Conservation (phyloP, 2,888 invertebrate species). For the Cheilosia urbana region DNA sequence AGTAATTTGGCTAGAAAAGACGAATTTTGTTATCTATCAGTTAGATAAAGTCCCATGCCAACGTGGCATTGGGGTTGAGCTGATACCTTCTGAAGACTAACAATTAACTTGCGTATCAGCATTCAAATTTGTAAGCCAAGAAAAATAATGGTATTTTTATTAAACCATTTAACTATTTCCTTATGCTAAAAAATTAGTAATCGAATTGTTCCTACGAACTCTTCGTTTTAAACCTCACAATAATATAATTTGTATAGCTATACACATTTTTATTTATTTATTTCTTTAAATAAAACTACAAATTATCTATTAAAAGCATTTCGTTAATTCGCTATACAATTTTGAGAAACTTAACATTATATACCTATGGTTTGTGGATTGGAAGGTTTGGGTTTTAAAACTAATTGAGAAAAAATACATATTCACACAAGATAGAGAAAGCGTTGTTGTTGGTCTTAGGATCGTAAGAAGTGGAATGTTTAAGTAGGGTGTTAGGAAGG, state of each 20-base stretch:
- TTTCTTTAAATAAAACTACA: constrained; percentile 8
- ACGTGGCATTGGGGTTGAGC: no score
- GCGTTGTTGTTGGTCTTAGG: background rate
- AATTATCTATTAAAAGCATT: constrained; percentile 16
- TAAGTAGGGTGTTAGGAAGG: constrained; percentile 1
- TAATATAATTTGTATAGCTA: background rate
- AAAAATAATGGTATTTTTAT: background rate
- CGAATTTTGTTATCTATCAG: no score
- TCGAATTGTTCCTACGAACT: constrained; percentile 37
- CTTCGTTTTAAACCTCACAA: constrained; percentile 7
- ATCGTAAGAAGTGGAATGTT: constrained; percentile 30
- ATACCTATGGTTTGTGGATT: background rate
- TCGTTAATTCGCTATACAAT: constrained; percentile 5
- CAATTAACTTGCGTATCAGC: background rate
- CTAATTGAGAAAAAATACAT: constrained; percentile 11
- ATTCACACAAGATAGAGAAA: constrained; percentile 12
- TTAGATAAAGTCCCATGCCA: no score
- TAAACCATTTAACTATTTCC: background rate
- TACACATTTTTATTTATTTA: background rate
- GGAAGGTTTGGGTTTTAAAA: constrained; percentile 14
- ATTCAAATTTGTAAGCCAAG: background rate
- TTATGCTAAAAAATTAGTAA: constrained; percentile 54
- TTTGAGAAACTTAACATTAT: background rate
- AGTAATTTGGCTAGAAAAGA: no score
- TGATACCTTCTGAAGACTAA: background rate